Evolutionary conservation across 2,113 vertebrate species (phyloP), one percentile per base, ranked within the genome.

Genomic region (Syngnathus floridae): DNA sequence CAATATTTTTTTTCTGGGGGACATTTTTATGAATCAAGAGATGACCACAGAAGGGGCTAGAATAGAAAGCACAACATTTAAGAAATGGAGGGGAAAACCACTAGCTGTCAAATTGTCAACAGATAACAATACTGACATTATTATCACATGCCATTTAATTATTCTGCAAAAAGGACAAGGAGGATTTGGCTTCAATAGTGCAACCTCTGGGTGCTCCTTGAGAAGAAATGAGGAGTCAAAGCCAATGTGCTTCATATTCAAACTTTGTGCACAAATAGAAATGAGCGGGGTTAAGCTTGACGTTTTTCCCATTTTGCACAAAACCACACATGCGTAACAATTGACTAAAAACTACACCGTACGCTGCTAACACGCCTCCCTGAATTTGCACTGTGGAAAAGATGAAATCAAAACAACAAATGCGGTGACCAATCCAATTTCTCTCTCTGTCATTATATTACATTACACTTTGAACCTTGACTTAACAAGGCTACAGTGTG

Each of bases 71-170:
- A 89, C 85, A 82, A 87, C 71, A 82, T 76, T 85, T 79, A 79
- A 72, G 66, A 85, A 86, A 82, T 68, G 56, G 59, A 40, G 13
- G 38, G 12, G n/a, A 6, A 7, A 26, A 58, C 72, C 70, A 88
- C 85, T 76, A 84, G 83, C 76, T 64, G 75, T 84, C 80, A 88
- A 86, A 36, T 76, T 79, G 45, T 81, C 70, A 82, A 85, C 77
- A 72, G 81, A 86, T 87, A 86, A 85, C 82, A 88, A 88, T 80
- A 89, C 82, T 85, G 86, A 86, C 73, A 69, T 73, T 85, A 79
- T 79, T 79, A 86, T 78, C 66, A 87, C 90, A 90, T 90, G 89
- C 87, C 84, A 66, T 84, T 77, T 80, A 88, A 83, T 72, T 68
- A 82, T 80, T 69, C 46, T 72, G 62, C n/a, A 78, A 83, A 80